These are phyloP conservation scores for Chironomus striatipennis DNA, from an alignment of 1,140 invertebrate genomes.

Conservation along the genomic window DNA sequence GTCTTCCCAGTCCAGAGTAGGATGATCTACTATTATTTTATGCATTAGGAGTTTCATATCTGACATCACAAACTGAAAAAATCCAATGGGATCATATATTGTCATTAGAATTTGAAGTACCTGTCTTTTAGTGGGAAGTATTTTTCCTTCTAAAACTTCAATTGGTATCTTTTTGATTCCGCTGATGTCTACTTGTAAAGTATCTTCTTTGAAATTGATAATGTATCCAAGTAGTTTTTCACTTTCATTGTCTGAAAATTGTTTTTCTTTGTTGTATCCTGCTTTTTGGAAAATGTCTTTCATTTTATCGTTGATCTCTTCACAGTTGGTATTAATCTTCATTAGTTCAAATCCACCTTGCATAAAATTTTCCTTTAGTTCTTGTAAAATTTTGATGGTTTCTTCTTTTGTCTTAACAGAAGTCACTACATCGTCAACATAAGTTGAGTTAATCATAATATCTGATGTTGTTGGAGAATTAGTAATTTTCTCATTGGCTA, in stretches of 20 bases:
- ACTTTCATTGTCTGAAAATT: background rate
- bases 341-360: background rate
- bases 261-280: background rate
- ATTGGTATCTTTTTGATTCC: background rate
- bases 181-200: background rate
- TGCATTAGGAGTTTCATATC: background rate
- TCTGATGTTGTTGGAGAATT: conserved; percentile 29
- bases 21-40: background rate
- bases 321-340: background rate
- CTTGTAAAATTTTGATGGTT: background rate
- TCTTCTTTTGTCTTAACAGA: background rate
- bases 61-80: background rate
- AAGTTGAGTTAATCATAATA: conserved; percentile 33
- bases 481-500: conserved; percentile 28
- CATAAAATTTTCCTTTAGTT: background rate
- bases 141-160: background rate
- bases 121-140: background rate
- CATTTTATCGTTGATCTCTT: background rate
- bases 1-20: background rate
- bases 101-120: background rate
- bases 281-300: background rate
- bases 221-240: background rate
- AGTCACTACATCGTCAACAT: conserved; percentile 35
- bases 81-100: background rate
- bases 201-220: background rate